Percentiles rank a stretch among this genome's conserved stretches.
phyloP scores from a whole-genome alignment of 2,888 invertebrate genomes.

The Neoscelio sp. region DNA sequence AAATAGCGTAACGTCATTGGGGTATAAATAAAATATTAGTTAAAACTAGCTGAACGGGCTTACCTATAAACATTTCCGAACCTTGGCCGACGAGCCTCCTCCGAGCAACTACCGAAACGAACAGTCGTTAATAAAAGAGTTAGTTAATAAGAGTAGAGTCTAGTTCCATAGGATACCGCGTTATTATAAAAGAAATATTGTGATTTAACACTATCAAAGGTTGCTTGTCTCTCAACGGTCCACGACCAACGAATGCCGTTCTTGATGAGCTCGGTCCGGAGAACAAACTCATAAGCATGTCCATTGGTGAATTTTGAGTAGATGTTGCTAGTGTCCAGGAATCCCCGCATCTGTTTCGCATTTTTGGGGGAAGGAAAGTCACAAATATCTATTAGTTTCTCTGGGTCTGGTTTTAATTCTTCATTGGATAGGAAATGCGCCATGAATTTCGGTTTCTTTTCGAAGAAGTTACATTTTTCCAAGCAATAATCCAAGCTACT shows the following conservation, averaged over 20 bases:
- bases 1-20: no score
- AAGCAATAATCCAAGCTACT: no score
- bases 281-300: constrained; percentile 1
- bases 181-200: no score
- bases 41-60: no score
- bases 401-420: constrained; percentile 29
- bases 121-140: no score
- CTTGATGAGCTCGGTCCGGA: constrained; percentile 31
- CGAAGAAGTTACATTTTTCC: neutral
- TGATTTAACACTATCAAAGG: constrained; percentile 49
- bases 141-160: no score
- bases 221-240: constrained; percentile 15
- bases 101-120: no score
- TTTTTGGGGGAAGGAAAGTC: constrained; percentile 23
- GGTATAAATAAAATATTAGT: no score
- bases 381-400: constrained; percentile 26
- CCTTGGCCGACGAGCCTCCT: no score
- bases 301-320: constrained; percentile 17
- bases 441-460: constrained; percentile 9
- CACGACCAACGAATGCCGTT: constrained; percentile 39
- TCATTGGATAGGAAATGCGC: constrained; percentile 9
- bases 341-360: constrained; percentile 24
- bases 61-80: no score
- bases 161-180: no score
- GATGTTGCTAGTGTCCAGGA: constrained; percentile 28